Evolutionary conservation across 2,113 vertebrate genomes (phyloP).

Genomic region (Brevimyrus niger): DNA sequence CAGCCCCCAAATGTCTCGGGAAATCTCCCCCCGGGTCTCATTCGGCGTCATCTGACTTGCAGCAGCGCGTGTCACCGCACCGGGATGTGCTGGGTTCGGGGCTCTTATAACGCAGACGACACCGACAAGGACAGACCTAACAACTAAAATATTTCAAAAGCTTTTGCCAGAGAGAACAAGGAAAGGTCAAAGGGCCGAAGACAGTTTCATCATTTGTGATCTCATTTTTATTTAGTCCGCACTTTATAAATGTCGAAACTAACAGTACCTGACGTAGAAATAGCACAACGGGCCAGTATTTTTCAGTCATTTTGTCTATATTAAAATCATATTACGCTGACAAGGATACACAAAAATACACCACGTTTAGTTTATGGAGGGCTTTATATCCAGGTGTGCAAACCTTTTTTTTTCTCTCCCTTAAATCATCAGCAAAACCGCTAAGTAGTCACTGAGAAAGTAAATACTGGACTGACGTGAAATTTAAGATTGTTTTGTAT

Average conservation of each 20-base stretch:
- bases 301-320: neutral
- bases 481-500: slow-evolving; percentile 12
- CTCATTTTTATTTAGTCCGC: neutral
- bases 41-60: slow-evolving; percentile 40
- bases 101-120: neutral
- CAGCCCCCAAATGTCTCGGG: neutral
- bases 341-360: neutral
- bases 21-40: slow-evolving; percentile 1
- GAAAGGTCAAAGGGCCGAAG: neutral
- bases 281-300: neutral
- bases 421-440: neutral
- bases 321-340: neutral
- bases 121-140: neutral
- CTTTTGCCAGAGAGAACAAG: neutral
- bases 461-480: neutral
- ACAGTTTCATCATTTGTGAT: neutral
- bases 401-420: neutral
- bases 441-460: neutral
- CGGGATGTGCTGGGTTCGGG: neutral
- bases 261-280: neutral
- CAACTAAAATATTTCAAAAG: neutral
- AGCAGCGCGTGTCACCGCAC: neutral
- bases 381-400: neutral
- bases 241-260: neutral
- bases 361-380: neutral